Percentiles rank a stretch among this genome's conserved stretches.
These are phyloP conservation scores for Pygmarrhopalites habei DNA, from an alignment of 1,140 invertebrate genomes.

Conservation along the genomic window DNA sequence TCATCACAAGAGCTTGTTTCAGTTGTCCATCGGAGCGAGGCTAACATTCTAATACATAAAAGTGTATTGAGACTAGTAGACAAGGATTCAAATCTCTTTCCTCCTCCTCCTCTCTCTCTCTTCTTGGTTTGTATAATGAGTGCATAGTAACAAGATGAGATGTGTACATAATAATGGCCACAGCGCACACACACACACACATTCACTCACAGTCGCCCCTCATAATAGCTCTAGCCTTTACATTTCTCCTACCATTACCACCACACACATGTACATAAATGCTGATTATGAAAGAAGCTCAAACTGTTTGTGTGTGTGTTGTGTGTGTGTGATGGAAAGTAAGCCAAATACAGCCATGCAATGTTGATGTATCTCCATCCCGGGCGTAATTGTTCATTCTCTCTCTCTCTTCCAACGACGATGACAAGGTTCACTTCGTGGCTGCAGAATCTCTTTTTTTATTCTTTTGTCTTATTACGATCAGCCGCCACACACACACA, in stretches of 20 bases:
- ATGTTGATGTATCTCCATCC: neutral
- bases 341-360: neutral
- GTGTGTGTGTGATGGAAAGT: neutral
- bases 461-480: slow-evolving; percentile 18
- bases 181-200: too few species aligned
- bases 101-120: too few species aligned
- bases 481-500: slow-evolving; percentile 14
- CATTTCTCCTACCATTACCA: too few species aligned
- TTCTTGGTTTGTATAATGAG: too few species aligned
- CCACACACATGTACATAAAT: too few species aligned
- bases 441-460: slow-evolving; percentile 8
- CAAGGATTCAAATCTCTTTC: neutral
- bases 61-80: slow-evolving; percentile 1
- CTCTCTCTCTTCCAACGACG: neutral
- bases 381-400: slow-evolving; percentile 19
- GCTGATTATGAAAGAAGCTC: too few species aligned
- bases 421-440: slow-evolving; percentile 21
- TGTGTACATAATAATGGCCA: too few species aligned
- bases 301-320: neutral
- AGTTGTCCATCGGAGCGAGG: neutral
- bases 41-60: neutral
- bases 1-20: slow-evolving; percentile 7
- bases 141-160: too few species aligned
- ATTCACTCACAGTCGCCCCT: too few species aligned
- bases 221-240: too few species aligned